These are phyloP conservation scores for Ptyas mucosa DNA, from an alignment of 2,113 vertebrate species.

Conservation along the genomic window DNA sequence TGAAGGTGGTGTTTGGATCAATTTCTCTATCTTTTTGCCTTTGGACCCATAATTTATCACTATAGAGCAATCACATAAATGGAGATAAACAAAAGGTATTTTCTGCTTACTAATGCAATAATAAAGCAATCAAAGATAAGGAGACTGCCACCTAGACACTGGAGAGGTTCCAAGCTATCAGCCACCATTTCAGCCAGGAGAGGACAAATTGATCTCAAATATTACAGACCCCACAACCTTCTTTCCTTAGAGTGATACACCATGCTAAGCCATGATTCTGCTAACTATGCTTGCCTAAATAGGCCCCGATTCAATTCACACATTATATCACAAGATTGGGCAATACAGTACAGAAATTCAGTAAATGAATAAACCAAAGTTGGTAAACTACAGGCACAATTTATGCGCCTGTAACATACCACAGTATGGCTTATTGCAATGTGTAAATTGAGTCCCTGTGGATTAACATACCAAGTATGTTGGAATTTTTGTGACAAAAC, in stretches of 20 bases:
- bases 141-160: not conserved
- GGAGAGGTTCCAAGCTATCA: not conserved
- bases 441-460: not conserved
- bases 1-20: not conserved
- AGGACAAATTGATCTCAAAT: not conserved
- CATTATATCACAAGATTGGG: not conserved
- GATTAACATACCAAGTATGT: not conserved
- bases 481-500: not conserved
- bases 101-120: not conserved
- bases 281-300: not conserved
- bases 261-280: not conserved
- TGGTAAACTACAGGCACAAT: not conserved
- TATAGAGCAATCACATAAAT: not conserved
- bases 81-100: not conserved
- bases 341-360: not conserved
- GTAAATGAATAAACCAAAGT: not conserved
- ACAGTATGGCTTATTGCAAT: not conserved
- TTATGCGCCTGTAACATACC: not conserved
- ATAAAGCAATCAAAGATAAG: not conserved
- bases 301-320: not conserved
- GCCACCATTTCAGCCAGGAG: not conserved
- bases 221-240: not conserved
- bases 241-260: not conserved
- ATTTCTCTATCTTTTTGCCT: not conserved
- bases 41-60: not conserved